Percentiles rank a stretch among this genome's conserved stretches.
phyloP scores from a whole-genome alignment of 2,797 vertebrate species.

The Huso huso region DNA sequence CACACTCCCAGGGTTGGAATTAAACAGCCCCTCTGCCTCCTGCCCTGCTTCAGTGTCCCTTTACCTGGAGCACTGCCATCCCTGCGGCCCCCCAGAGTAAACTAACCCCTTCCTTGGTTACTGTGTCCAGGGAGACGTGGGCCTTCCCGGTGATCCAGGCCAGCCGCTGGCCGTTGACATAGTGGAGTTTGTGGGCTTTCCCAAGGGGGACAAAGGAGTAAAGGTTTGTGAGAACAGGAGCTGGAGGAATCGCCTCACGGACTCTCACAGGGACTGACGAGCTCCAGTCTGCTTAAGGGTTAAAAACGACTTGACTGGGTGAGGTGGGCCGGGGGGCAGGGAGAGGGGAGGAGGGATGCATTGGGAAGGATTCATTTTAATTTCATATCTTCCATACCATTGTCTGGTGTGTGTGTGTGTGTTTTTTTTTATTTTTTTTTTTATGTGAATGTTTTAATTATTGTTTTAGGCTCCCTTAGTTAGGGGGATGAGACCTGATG shows the following conservation, averaged over 20 bases:
- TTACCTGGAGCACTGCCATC: slow-evolving; percentile 21
- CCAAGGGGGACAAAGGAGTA: slow-evolving; percentile 80
- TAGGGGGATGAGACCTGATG: too few species aligned
- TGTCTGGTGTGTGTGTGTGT: too few species aligned
- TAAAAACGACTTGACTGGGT: not conserved
- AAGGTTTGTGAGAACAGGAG: slow-evolving; percentile 58
- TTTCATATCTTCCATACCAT: too few species aligned
- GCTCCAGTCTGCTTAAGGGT: too few species aligned
- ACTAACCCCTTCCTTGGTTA: slow-evolving; percentile 49
- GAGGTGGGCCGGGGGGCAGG: not conserved
- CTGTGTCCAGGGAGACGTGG: slow-evolving; percentile 74
- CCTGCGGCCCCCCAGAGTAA: slow-evolving; percentile 29
- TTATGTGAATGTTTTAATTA: too few species aligned
- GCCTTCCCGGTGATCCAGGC: slow-evolving; percentile 71
- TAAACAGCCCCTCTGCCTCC: not conserved
- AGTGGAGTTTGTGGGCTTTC: slow-evolving; percentile 76
- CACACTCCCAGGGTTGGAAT: not conserved
- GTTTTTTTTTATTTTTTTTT: not conserved
- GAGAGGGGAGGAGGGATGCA: too few species aligned
- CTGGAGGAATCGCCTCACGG: slow-evolving; percentile 10
- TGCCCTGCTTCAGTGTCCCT: slow-evolving; percentile 20
- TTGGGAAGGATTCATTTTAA: too few species aligned
- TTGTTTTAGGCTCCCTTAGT: too few species aligned
- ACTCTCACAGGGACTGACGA: slow-evolving; percentile 11
- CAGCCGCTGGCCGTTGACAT: slow-evolving; percentile 70